Evolutionary conservation across 1,140 invertebrate genomes (phyloP).

Genomic region (Pachypeltis micranthus): DNA sequence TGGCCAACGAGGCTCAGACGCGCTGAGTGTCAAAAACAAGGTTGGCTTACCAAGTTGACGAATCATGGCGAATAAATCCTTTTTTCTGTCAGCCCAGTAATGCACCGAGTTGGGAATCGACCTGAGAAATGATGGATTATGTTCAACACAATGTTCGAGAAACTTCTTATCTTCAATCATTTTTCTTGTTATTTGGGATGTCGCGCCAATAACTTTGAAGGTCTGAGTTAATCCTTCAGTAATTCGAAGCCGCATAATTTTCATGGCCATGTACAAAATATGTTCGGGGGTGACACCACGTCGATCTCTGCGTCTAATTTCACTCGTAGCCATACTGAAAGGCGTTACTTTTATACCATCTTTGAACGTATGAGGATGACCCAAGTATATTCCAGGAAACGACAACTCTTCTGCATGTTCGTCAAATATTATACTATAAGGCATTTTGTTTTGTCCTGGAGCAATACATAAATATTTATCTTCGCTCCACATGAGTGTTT

Average conservation of each 20-base stretch:
- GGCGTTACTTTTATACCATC: constrained; percentile 24
- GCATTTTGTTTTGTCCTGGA: constrained; percentile 26
- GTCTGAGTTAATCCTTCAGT: constrained; percentile 20
- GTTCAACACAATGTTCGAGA: constrained; percentile 24
- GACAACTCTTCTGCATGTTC: constrained; percentile 33
- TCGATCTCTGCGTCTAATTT: constrained; percentile 24
- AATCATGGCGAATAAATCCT: constrained; percentile 34
- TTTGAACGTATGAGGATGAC: constrained; percentile 29
- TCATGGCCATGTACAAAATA: constrained; percentile 28
- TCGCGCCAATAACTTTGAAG: constrained; percentile 26
- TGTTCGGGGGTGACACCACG: constrained; percentile 23
- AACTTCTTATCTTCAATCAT: constrained; percentile 22
- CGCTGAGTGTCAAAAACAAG: constrained; percentile 26
- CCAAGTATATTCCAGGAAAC: constrained; percentile 33
- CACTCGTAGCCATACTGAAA: constrained; percentile 26
- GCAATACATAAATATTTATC: constrained; percentile 29
- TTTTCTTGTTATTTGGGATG: constrained; percentile 24
- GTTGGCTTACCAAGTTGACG: constrained; percentile 30
- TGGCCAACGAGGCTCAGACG: constrained; percentile 24
- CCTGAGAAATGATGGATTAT: constrained; percentile 25
- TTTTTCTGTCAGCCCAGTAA: constrained; percentile 26
- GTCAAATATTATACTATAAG: constrained; percentile 27
- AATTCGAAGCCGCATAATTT: constrained; percentile 26
- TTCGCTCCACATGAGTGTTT: constrained; percentile 32
- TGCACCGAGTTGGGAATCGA: constrained; percentile 23